Evolutionary conservation across 2,797 vertebrate genomes (phyloP), one percentile per base, ranked within the genome.

Genomic region (Mormyrus hasselquistii): DNA sequence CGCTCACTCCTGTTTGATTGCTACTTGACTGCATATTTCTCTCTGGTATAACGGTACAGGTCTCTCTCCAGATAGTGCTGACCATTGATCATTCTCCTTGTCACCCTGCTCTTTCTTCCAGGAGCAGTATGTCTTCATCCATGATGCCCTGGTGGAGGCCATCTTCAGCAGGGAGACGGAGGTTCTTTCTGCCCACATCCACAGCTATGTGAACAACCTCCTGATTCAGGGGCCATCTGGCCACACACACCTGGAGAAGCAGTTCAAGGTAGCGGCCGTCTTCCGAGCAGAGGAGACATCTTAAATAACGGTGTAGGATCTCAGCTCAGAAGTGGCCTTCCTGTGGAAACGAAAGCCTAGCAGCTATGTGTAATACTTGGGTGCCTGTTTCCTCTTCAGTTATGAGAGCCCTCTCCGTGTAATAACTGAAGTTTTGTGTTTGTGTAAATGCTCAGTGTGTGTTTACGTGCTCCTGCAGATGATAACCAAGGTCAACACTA

Each of bases 111-210:
- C 8, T 86, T 76, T 86, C 19, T 57, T 91, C 41, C 93, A 99
- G 98, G 99, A 99, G 52, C 98, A 99, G 86, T 99, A 98, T 22
- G 93, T 98, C 89, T 99, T 99, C 88, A 98, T 98, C 94, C 98
- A 99, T 0, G 97, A 99, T 73, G 96, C 97, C 0, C 38, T 99
- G 92, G 98, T 97, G 0, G 98, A 99, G 90, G 98, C 97, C 0
- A 97, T 99, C 91, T 92, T 97, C 90, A 96, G 96, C 79, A 96
- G 96, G 89, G 97, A 99, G 91, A 99, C 98, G 0, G 97, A 98
- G 91, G 97, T 99, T 73, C 92, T 88, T 0, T 95, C 97, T 5
- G 94, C 93, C 91, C 96, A 95, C 47, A 96, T 99, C 86, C 97
- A 99, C 87, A 94, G 93, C 91, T 99, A 99, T 8, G 96, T 99